phyloP scores from a whole-genome alignment of 2,888 invertebrate species.

The Charanyca ferruginea region DNA sequence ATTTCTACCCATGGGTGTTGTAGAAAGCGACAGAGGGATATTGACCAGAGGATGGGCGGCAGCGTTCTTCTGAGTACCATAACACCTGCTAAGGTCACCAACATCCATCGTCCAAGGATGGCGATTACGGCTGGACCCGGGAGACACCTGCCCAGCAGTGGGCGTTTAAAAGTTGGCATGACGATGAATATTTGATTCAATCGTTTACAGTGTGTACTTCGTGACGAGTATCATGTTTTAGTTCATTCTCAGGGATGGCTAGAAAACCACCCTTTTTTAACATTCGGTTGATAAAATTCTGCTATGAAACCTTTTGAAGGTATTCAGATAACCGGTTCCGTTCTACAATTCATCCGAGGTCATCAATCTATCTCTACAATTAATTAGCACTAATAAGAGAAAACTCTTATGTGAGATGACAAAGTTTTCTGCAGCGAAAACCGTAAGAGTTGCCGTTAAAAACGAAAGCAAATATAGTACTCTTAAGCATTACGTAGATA shows the following conservation, averaged over 20 bases:
- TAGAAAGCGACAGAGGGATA: no score
- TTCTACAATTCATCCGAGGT: background rate
- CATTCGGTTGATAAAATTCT: background rate
- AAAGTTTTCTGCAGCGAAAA: slow-evolving; percentile 20
- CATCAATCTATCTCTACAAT: slow-evolving; percentile 1
- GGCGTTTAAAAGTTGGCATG: no score
- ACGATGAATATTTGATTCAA: slow-evolving; percentile 5
- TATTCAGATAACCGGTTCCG: background rate
- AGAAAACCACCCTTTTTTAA: background rate
- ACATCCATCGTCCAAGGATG: no score
- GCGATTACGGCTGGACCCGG: no score
- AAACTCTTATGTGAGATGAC: slow-evolving; percentile 31
- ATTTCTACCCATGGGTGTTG: no score
- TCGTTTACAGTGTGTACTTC: background rate
- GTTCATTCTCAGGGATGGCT: background rate
- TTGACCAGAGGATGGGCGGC: no score
- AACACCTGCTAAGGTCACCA: no score
- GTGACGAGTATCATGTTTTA: background rate
- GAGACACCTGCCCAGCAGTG: no score
- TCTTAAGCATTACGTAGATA: slow-evolving; percentile 27
- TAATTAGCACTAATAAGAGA: slow-evolving; percentile 34
- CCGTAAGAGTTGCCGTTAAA: slow-evolving; percentile 26
- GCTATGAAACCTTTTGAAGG: background rate
- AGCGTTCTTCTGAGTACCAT: no score
- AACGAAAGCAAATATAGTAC: slow-evolving; percentile 51